These are phyloP conservation scores for Odontomachus brunneus DNA, from an alignment of 1,140 invertebrate genomes.

Conservation along the genomic window DNA sequence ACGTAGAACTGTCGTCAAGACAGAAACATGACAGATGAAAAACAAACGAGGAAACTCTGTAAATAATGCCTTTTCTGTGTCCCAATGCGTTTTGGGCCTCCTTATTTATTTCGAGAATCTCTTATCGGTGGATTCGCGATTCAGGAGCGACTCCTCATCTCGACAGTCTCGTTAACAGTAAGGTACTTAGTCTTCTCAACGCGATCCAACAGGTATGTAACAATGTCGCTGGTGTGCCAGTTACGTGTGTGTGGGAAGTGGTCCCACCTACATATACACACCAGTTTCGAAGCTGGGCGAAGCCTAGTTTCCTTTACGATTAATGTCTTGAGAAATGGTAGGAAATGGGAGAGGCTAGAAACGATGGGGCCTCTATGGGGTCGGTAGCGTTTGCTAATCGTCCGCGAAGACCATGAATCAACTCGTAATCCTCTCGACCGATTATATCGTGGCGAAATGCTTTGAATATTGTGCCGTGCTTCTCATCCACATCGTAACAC, in stretches of 20 bases:
- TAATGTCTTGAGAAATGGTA: slow-evolving; percentile 1
- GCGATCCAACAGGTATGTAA: slow-evolving; percentile 43
- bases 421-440: too few relatives aligned
- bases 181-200: slow-evolving; percentile 9
- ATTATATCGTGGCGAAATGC: slow-evolving; percentile 2
- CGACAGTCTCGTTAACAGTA: background rate
- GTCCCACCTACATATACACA: slow-evolving; percentile 75
- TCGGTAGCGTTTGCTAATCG: background rate
- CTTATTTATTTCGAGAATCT: background rate
- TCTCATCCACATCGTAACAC: too few relatives aligned
- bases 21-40: background rate
- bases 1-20: slow-evolving; percentile 29
- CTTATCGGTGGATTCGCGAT: background rate
- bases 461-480: too few relatives aligned
- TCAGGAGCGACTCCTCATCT: background rate
- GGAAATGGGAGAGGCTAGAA: too few relatives aligned
- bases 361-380: background rate
- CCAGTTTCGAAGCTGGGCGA: slow-evolving; percentile 23
- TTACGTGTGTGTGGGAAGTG: slow-evolving; percentile 74
- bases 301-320: slow-evolving; percentile 30
- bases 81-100: background rate
- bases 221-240: slow-evolving; percentile 41
- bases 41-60: background rate
- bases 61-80: background rate
- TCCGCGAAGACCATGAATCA: too few relatives aligned